Evolutionary conservation across 2,797 vertebrate species (phyloP), one percentile per base, ranked within the genome.

Genomic region (Allochrocebus solatus): DNA sequence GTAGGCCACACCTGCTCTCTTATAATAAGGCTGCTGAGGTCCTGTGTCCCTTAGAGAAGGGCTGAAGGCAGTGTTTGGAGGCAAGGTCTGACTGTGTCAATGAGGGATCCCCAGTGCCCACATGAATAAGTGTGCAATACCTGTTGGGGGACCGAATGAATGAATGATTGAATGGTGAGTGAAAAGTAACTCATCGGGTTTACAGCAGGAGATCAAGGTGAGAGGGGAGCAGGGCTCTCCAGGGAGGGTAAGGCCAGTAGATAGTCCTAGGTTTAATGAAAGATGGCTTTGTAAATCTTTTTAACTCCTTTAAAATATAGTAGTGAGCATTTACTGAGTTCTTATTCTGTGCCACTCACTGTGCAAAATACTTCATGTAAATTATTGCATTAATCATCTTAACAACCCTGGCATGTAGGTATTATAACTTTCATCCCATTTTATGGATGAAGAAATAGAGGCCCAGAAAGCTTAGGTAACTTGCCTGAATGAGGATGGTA

Each of bases 401-500:
- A 67, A 46, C 85, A 55, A 61, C 39, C 26, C 80, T 87, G 78
- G 64, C 57, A 96, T 55, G 84, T 41, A 75, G 64, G 82, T 61
- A 48, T 53, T 55, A 57, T n/a, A 93, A 94, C 89, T 96, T 97
- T 93, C 82, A 96, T 92, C 96, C 41, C 83, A 61, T 97, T 97
- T 97, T 95, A 96, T 94, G 88, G 96, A 70, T 41, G 82, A 85
- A 76, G 39, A 88, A 95, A 94, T 53, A 9, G 39, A 90, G 79
- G 92, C 84, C 81, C 93, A 96, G 96, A 86, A 95, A 96, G 82
- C 90, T 97, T 92, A 87, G 64, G 75, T 91, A 95, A 96, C 92
- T 96, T 96, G 57, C 79, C 79, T 39, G 36, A 76, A 48, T 53
- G 57, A 39, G 64, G 57, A 89, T 43, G 39, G 90, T 81, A 95